phyloP scores from a whole-genome alignment of 1,140 invertebrate species.

The Heliothis subflexa region DNA sequence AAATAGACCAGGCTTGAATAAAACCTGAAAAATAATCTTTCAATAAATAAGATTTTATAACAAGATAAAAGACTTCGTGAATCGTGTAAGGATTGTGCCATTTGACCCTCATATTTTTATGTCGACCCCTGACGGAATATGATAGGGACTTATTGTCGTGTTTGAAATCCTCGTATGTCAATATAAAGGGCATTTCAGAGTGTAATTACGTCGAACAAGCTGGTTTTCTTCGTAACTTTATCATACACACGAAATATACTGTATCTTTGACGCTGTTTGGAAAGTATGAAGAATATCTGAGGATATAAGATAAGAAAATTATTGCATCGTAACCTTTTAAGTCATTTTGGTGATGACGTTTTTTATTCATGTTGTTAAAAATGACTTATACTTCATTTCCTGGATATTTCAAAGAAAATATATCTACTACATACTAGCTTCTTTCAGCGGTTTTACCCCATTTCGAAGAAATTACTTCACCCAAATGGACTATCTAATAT shows the following conservation, averaged over 20 bases:
- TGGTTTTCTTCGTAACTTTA: not conserved
- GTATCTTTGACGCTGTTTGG: not conserved
- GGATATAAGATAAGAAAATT: too few relatives aligned
- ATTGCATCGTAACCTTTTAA: too few relatives aligned
- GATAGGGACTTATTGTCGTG: conserved; percentile 26
- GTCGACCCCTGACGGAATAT: conserved; percentile 15
- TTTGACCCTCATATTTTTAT: conserved; percentile 34
- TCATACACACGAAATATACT: not conserved
- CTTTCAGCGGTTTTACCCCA: too few relatives aligned
- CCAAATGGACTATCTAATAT: too few relatives aligned
- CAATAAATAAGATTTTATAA: conserved; percentile 5
- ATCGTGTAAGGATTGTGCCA: conserved; percentile 1
- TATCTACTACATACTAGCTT: too few relatives aligned
- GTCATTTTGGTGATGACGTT: too few relatives aligned
- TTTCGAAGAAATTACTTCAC: too few relatives aligned
- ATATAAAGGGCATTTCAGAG: conserved; percentile 5
- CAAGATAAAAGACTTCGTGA: not conserved
- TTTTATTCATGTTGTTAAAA: too few relatives aligned
- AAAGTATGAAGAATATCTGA: too few relatives aligned
- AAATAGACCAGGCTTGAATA: not conserved
- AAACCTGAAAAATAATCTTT: not conserved
- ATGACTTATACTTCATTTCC: too few relatives aligned
- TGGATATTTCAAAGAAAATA: too few relatives aligned
- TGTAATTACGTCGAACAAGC: conserved; percentile 3
- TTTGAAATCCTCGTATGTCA: conserved; percentile 16